phyloP scores from a whole-genome alignment of 2,888 invertebrate genomes.

The Leptarthrus brevirostris region DNA sequence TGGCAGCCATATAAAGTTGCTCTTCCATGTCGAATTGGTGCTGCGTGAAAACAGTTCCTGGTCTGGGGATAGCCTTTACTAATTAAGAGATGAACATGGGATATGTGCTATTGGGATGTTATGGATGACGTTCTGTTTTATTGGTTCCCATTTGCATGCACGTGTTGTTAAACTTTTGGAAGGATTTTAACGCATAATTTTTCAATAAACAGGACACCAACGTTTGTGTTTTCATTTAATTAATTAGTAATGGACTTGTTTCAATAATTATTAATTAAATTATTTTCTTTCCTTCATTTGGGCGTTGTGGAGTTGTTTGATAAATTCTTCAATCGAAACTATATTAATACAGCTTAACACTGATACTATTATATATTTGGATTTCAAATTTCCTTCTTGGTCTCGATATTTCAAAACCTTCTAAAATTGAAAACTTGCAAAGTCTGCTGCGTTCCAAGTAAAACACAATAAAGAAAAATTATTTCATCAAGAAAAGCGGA shows the following conservation, averaged over 20 bases:
- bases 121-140: neutral
- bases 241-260: no score
- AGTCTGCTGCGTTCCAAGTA: neutral
- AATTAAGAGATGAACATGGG: slow-evolving; percentile 43
- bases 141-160: slow-evolving; percentile 4
- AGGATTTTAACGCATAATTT: no score
- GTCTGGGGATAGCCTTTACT: slow-evolving; percentile 7
- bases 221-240: no score
- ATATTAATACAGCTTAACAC: no score
- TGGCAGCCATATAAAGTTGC: slow-evolving; percentile 13
- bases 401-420: no score
- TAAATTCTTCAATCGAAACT: no score
- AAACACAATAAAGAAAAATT: slow-evolving; percentile 26
- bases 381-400: no score
- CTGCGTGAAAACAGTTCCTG: neutral
- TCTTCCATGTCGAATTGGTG: slow-evolving; percentile 37
- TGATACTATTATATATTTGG: no score
- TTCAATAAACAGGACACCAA: no score
- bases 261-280: no score
- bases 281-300: no score
- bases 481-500: slow-evolving; percentile 29
- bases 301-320: no score
- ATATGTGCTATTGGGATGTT: neutral
- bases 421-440: neutral
- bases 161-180: neutral